A percentile compares a stretch with the other conserved stretches of the same genome.
Conservation (phyloP, 2,888 invertebrate species). For the Neria commutata region DNA sequence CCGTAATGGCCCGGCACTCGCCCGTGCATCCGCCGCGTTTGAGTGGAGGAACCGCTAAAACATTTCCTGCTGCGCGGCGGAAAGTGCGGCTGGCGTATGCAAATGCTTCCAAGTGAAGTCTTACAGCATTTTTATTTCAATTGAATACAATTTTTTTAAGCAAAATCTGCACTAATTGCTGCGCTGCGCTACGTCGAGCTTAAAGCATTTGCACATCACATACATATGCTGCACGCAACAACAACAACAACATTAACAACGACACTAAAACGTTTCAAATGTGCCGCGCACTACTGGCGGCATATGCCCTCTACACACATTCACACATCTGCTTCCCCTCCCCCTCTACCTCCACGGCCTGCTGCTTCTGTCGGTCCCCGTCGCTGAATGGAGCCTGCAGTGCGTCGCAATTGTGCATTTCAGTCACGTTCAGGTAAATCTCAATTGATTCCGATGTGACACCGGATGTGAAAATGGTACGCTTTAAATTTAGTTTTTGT, state of each 20-base stretch:
- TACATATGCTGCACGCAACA: no score
- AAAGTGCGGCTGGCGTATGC: neutral
- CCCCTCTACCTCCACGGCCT: no score
- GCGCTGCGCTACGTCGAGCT: no score
- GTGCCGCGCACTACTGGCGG: no score
- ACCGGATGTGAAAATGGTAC: slow-evolving; percentile 53
- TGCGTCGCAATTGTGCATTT: slow-evolving; percentile 51
- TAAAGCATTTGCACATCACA: no score
- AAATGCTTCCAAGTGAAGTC: no score
- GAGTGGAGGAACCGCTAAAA: no score
- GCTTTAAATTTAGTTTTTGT: neutral
- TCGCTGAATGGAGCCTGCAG: neutral
- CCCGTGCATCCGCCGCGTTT: neutral
- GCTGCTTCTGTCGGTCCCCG: neutral
- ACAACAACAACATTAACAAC: no score
- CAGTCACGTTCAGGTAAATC: slow-evolving; percentile 55
- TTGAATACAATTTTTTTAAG: neutral
- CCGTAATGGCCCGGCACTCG: neutral
- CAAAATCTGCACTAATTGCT: no score
- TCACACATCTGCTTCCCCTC: no score
- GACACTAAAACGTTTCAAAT: no score
- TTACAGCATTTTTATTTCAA: neutral
- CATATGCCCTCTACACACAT: no score
- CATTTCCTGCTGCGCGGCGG: neutral
- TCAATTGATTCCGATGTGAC: slow-evolving; percentile 57